Evolutionary conservation across 1,140 invertebrate genomes (phyloP), one percentile per base, ranked within the genome.

Genomic region (Aradophagus sp.): DNA sequence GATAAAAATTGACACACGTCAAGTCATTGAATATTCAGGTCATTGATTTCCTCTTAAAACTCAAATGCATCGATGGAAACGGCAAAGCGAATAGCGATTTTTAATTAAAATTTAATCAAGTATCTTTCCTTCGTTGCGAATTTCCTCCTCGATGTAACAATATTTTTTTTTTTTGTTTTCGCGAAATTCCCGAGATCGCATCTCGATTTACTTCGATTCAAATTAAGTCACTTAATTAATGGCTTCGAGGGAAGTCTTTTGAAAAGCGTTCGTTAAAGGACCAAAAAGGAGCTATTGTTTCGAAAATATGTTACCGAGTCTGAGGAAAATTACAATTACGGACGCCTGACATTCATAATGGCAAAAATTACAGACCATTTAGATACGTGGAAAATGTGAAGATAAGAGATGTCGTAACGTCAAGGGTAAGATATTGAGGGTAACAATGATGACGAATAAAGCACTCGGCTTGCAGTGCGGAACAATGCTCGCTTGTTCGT

Each of bases 381-480:
- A 48, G 44, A 67, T 26, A 31, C 34, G 52, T 41, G 17, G 13
- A 59, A 53, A 52, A 58, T 35, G 32, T 14, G 17, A 32, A 67
- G 52, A 48, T 53, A 55, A 58, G 39, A 67, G 31, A 45, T 42
- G 26, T 26, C 7, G 15, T 52, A 53, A 59, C 27, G 27, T 52
- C 53, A 31, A 16, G 38, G 32, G 11, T 59, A 58, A 58, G 47
- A 52, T 58, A 68, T 68, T 53, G 55, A 68, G 59, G 59, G 31
- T 71, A 59, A 65, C 47, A 71, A 71, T 71, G 47, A 59, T 47
- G 59, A 47, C 59, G 53, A 71, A 65, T 59, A 53, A 44, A 53
- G 53, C 52, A 65, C 38, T 53, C 34, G 23, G 38, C 45, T 45
- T 15, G 16, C 32, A 52, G 13, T 13, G 14, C 3, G 27, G 32